Base-by-base conservation (phyloP, 2,113 vertebrate genomes). In the Pedetes capensis region DNA sequence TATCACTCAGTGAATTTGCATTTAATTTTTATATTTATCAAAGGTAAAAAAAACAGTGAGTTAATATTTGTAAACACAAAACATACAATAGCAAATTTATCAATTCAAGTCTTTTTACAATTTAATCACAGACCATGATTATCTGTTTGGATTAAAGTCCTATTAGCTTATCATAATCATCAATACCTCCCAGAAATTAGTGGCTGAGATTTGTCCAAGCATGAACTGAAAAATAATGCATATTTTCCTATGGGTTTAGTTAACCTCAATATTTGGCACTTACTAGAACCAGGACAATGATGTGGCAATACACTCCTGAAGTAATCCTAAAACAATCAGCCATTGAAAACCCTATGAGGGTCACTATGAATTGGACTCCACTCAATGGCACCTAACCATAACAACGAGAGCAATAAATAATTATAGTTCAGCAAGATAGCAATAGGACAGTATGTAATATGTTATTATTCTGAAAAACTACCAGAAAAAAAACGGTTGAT, bases 11-110 rank as follows among this genome's bases (percentile, higher is more conserved):
- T 5, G 87, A 85, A 81, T 69, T 68, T 64, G 8, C n/a, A 74
- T 87, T 93, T 84, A 90, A 87, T 84, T 79, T 79, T 96, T 83
- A 49, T 80, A 84, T 75, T 96, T 92, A 87, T 53, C 61, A 84
- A 22, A 71, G 2, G 75, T 79, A 74, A 53, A 93, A 95, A 82
- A 37, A 9, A 34, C 34, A 74, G 5, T 37, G 18, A 94, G 51
- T 64, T 86, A 88, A 79, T 13, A 79, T 64, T 90, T 84, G 64
- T 72, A 92, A 92, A 92, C 27, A 61, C 32, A 12, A 93, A 88
- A 84, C 7, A 61, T 59, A 34, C 32, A 71, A 84, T 42, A 74
- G 11, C 14, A 71, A 95, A 83, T 27, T 68, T 76, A 88, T 81
- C 74, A 92, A 51, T 51, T 89, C 63, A 17, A 85, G 13, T 72